A percentile compares a stretch with the other conserved stretches of the same genome.
Evolutionary conservation across 2,113 vertebrate genomes (phyloP).

Genomic region (Heptranchias perlo): DNA sequence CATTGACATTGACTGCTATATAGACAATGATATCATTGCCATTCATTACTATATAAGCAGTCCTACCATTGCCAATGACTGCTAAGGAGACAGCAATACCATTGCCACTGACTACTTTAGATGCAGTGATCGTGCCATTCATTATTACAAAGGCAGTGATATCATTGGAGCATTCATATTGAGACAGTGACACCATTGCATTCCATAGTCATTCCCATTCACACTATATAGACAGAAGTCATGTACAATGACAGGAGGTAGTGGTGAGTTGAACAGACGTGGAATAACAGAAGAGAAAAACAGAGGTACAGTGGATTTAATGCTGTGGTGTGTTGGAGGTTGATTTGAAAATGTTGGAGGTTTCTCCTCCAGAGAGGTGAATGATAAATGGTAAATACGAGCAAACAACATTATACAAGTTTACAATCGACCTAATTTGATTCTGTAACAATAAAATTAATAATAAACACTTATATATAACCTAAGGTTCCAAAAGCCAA

Average conservation of each 20-base stretch:
- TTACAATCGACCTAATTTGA: background rate
- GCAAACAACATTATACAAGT: background rate
- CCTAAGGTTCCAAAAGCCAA: background rate
- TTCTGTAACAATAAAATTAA: background rate
- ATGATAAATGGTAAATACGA: conserved; percentile 18
- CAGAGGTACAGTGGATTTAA: background rate
- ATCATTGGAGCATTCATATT: too few relatives aligned
- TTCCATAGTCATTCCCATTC: conserved; percentile 16
- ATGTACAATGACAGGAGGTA: background rate
- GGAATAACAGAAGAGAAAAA: background rate
- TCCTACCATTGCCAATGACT: too few relatives aligned
- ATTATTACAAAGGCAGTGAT: too few relatives aligned
- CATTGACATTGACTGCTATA: too few relatives aligned
- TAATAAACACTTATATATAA: background rate
- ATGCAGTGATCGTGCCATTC: too few relatives aligned
- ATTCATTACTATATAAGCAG: too few relatives aligned
- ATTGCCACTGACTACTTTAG: too few relatives aligned
- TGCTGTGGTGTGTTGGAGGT: background rate
- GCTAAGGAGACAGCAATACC: too few relatives aligned
- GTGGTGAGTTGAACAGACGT: background rate
- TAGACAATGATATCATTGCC: too few relatives aligned
- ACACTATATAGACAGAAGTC: background rate
- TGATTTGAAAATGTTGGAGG: conserved; percentile 14
- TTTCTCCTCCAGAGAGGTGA: background rate
- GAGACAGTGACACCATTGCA: background rate